A percentile compares a stretch with the other conserved stretches of the same genome.
Conservation (phyloP, 1,140 invertebrate species). For the Glomeris maerens region DNA sequence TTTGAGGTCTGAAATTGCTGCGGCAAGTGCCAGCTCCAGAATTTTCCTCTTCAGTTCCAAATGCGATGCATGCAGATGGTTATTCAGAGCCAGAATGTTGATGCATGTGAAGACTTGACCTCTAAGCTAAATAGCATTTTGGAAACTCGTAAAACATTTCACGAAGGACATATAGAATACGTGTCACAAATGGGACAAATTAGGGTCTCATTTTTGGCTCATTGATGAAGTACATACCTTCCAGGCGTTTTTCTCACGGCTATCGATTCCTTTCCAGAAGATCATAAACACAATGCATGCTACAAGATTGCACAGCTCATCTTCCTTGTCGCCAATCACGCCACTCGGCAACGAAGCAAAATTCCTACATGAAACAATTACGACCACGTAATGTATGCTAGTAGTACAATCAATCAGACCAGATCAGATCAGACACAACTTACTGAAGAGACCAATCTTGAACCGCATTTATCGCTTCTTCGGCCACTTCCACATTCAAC, state of each 20-base stretch:
- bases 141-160: background rate
- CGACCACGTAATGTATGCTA: too few relatives aligned
- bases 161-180: conserved; percentile 2
- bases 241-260: conserved; percentile 41
- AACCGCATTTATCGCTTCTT: too few relatives aligned
- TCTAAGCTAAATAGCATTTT: conserved; percentile 32
- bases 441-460: too few relatives aligned
- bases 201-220: too few relatives aligned
- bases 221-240: conserved; percentile 33
- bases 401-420: too few relatives aligned
- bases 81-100: conserved; percentile 42
- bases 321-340: conserved; percentile 29
- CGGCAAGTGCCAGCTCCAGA: conserved; percentile 44
- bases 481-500: too few relatives aligned
- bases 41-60: conserved; percentile 41
- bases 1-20: conserved; percentile 40
- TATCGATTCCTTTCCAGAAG: conserved; percentile 46
- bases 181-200: conserved; percentile 2
- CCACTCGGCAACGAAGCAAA: background rate
- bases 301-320: conserved; percentile 43
- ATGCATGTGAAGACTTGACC: conserved; percentile 46
- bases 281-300: conserved; percentile 42
- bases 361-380: too few relatives aligned
- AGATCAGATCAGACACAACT: too few relatives aligned
- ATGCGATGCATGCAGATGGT: conserved; percentile 41